Evolutionary conservation across 2,888 invertebrate genomes (phyloP).

Genomic region (Lapara coniferarum): DNA sequence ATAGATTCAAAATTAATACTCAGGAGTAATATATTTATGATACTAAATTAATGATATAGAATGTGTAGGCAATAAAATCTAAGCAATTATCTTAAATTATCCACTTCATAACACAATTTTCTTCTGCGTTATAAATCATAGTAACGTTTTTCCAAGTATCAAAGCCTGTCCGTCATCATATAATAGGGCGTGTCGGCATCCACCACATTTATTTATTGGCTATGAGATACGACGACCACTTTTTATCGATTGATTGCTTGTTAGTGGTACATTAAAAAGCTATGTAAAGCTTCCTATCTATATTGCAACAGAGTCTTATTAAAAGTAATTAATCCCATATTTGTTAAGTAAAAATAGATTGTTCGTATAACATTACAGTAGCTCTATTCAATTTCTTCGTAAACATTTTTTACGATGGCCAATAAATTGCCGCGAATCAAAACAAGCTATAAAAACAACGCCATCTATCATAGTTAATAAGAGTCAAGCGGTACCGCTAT

Average conservation of each 20-base stretch:
- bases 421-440: slow-evolving; percentile 28
- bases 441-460: slow-evolving; percentile 44
- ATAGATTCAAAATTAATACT: no score
- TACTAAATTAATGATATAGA: background rate
- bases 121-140: slow-evolving; percentile 11
- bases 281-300: background rate
- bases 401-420: slow-evolving; percentile 5
- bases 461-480: slow-evolving; percentile 61
- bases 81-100: background rate
- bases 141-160: slow-evolving; percentile 20
- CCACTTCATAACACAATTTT: slow-evolving; percentile 12
- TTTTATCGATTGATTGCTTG: slow-evolving; percentile 21
- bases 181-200: slow-evolving; percentile 7
- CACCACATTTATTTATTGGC: slow-evolving; percentile 12
- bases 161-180: background rate
- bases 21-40: no score
- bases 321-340: background rate
- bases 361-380: slow-evolving; percentile 10
- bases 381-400: slow-evolving; percentile 18
- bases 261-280: background rate
- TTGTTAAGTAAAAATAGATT: background rate
- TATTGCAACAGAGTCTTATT: background rate
- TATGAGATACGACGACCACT: slow-evolving; percentile 12
- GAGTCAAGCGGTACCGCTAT: slow-evolving; percentile 70
- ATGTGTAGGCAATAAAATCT: background rate